Conservation (phyloP, 2,888 invertebrate species). For the Andrena dorsata region DNA sequence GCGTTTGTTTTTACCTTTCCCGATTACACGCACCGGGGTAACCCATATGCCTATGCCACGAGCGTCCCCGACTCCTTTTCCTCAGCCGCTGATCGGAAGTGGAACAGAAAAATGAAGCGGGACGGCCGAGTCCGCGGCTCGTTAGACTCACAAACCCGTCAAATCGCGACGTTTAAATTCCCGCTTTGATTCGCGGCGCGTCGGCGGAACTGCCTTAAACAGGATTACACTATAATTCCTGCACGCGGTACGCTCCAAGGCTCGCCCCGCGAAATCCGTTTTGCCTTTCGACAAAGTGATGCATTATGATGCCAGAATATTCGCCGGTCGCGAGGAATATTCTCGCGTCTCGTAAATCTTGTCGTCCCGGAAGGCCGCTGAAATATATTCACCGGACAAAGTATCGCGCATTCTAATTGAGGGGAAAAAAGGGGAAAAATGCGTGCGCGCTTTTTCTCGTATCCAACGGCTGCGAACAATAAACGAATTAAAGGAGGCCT, state of each 20-base stretch:
- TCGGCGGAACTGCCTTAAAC: conserved; percentile 48
- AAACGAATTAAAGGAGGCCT: conserved; percentile 3
- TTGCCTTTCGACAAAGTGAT: conserved; percentile 61
- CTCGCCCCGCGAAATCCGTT: conserved; percentile 55
- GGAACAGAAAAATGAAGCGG: conserved; percentile 30
- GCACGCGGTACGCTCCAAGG: conserved; percentile 49
- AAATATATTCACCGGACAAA: conserved; percentile 52
- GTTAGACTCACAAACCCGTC: conserved; percentile 49
- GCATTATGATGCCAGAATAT: conserved; percentile 66
- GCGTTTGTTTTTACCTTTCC: background rate
- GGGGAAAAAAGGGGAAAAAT: background rate
- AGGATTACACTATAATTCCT: conserved; percentile 63
- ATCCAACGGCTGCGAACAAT: background rate
- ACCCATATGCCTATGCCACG: background rate
- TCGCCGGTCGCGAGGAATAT: conserved; percentile 53
- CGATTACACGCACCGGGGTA: background rate
- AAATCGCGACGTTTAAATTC: conserved; percentile 60
- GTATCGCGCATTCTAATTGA: conserved; percentile 49
- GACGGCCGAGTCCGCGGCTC: conserved; percentile 29
- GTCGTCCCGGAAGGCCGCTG: conserved; percentile 35
- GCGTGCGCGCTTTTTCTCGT: background rate
- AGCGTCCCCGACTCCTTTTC: conserved; percentile 15
- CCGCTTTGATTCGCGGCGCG: conserved; percentile 58
- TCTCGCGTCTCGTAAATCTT: conserved; percentile 61
- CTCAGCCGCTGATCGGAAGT: background rate